Percentiles rank a stretch among this genome's conserved stretches.
Evolutionary conservation across 64 coral and sea anemone species (phyloP).

Genomic region (Cladopsammia gracilis): DNA sequence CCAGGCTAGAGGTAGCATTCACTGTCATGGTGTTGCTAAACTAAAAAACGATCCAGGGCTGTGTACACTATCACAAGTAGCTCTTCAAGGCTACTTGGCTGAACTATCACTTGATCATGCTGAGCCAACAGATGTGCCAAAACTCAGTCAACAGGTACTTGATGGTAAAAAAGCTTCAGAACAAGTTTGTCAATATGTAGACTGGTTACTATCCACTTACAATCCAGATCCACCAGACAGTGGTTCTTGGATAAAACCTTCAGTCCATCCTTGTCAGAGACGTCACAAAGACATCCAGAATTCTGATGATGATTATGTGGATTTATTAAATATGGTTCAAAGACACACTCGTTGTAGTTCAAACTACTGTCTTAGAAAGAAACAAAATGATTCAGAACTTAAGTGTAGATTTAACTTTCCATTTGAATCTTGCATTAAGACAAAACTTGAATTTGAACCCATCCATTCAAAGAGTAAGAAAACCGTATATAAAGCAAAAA

Average conservation of each 20-base stretch:
- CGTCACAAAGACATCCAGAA: too few species aligned
- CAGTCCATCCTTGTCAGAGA: too few species aligned
- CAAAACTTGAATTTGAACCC: slow-evolving; percentile 2
- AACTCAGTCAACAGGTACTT: too few species aligned
- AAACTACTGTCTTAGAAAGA: slow-evolving; percentile 10
- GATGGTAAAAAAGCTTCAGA: too few species aligned
- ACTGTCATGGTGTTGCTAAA: slow-evolving; percentile 29
- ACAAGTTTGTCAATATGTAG: too few species aligned
- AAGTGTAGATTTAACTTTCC: slow-evolving; percentile 29
- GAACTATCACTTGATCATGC: slow-evolving; percentile 8
- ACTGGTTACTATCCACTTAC: too few species aligned
- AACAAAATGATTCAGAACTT: slow-evolving; percentile 28
- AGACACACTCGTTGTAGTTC: slow-evolving; percentile 39
- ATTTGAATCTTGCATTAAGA: slow-evolving; percentile 14
- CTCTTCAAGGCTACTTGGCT: slow-evolving; percentile 15
- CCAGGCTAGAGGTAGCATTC: slow-evolving; percentile 10
- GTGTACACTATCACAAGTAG: background rate
- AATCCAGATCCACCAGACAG: too few species aligned
- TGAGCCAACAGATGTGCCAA: too few species aligned
- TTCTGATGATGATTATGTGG: too few species aligned
- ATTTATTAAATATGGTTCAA: too few species aligned
- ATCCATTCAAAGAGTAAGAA: slow-evolving; percentile 6
- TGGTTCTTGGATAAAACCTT: too few species aligned
- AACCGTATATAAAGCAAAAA: background rate
- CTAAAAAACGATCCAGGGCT: slow-evolving; percentile 3